These are phyloP conservation scores for Sorex araneus DNA, from an alignment of 2,113 vertebrate genomes.

Conservation along the genomic window DNA sequence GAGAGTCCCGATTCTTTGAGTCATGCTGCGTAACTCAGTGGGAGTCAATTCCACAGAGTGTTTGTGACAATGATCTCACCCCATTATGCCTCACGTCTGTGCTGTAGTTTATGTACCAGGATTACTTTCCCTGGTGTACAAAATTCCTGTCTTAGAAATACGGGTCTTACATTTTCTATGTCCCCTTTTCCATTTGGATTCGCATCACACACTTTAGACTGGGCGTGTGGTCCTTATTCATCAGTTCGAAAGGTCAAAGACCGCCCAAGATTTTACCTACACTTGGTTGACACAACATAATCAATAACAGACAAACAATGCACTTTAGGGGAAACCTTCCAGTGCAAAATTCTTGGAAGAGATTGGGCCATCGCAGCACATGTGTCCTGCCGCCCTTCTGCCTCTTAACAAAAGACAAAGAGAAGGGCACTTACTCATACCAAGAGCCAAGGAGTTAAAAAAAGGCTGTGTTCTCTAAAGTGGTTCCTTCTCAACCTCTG, in stretches of 20 bases:
- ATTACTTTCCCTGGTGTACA: constrained; percentile 36
- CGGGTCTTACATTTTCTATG: constrained; percentile 34
- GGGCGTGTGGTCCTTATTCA: constrained; percentile 17
- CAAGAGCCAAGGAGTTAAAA: background rate
- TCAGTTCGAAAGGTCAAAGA: constrained; percentile 29
- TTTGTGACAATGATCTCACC: constrained; percentile 67
- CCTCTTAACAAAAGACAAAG: background rate
- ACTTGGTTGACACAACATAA: background rate
- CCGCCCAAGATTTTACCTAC: background rate
- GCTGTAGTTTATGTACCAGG: constrained; percentile 43
- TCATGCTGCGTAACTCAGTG: constrained; percentile 43
- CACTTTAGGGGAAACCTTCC: background rate
- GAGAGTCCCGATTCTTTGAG: constrained; percentile 66
- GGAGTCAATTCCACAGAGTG: background rate
- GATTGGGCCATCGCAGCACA: background rate
- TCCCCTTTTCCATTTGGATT: constrained; percentile 17
- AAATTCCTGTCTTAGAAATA: constrained; percentile 47
- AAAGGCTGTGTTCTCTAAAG: background rate
- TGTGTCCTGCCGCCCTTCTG: background rate
- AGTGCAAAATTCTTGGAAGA: background rate
- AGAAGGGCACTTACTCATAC: background rate
- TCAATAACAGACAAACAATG: background rate
- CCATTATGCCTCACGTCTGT: constrained; percentile 65
- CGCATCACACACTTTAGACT: constrained; percentile 48
- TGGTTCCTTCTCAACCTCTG: background rate